Evolutionary conservation across 2,888 invertebrate species (phyloP), one percentile per base, ranked within the genome.

Genomic region (Smittia sp.): DNA sequence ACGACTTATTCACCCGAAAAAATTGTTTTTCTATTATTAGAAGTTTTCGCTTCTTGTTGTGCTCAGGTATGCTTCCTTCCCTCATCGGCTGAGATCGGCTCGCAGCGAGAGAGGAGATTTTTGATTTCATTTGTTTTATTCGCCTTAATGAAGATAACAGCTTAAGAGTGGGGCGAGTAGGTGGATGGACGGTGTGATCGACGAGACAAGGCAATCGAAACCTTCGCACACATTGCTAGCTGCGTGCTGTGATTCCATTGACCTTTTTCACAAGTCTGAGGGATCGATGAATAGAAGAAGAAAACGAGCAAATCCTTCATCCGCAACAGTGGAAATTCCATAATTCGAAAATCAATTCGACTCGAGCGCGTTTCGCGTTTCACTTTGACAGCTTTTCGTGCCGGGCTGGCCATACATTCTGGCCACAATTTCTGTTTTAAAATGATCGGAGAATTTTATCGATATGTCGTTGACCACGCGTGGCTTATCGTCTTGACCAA

Each of bases 21-120:
- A 70, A 41, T 24, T 24, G 25, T 70, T 70, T 70, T 27, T 32
- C 70, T 70, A 70, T 70, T 70, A 70, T 70, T 70, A 70, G 70
- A 70, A 7, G 15, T 13, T 39, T 67, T 66, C 38, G 7, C 20
- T 24, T 54, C 27, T 70, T 54, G 9, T 70, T 58, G 58, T 70
- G 54, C 46, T 70, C 70, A 70, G 70, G 70, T 70, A 70, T 70
- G 27, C 54, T 54, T 70, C 22, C 18, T 15, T 15, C 46, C 6
- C 2, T 15, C 46, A 15, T 15, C 15, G 13, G 13, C 2, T n/a
- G n/a, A n/a, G 13, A 13, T 13, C 46, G 46, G n/a, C n/a, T 46
- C 15, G 46, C n/a, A 15, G 6, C 13, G 15, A 39, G 46, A 46
- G 46, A 46, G 46, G 2, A 46, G n/a, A n/a, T n/a, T 46, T 46